These are phyloP conservation scores for Tinea semifulvella DNA, from an alignment of 2,888 invertebrate genomes.

Conservation along the genomic window DNA sequence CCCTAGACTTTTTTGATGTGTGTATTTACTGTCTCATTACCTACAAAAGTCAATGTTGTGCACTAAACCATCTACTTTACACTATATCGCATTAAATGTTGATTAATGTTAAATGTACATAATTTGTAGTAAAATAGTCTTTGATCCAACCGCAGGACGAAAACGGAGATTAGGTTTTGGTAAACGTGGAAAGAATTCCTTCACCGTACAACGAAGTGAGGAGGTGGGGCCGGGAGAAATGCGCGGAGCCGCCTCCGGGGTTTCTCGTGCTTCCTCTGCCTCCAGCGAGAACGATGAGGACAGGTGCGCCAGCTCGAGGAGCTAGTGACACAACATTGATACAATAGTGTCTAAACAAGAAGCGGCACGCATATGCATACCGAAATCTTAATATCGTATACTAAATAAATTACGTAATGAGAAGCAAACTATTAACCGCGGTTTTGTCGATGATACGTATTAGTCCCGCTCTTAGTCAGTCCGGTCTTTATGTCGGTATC, in stretches of 20 bases:
- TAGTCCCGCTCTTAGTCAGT: no score
- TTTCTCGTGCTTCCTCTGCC: slow-evolving; percentile 87
- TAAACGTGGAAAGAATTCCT: slow-evolving; percentile 93
- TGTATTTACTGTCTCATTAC: no score
- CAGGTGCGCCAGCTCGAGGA: slow-evolving; percentile 69
- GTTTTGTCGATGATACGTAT: no score
- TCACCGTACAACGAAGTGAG: slow-evolving; percentile 98
- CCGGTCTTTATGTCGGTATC: no score
- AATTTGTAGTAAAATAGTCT: no score
- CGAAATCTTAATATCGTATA: no score
- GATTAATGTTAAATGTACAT: background rate
- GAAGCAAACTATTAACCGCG: no score
- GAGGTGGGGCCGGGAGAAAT: slow-evolving; percentile 93
- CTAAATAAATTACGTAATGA: no score
- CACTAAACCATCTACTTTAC: no score
- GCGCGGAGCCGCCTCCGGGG: slow-evolving; percentile 60
- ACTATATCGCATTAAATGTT: background rate
- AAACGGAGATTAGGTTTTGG: slow-evolving; percentile 95
- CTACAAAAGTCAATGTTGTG: no score
- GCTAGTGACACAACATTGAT: slow-evolving; percentile 35
- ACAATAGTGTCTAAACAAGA: slow-evolving; percentile 41
- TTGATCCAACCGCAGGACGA: no score
- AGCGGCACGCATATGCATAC: slow-evolving; percentile 31
- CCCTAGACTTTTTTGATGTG: no score
- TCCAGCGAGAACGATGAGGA: slow-evolving; percentile 94